Conservation (phyloP, 30 jellyfish, hydroid and myxozoan species). For the Sanderia malayensis region DNA sequence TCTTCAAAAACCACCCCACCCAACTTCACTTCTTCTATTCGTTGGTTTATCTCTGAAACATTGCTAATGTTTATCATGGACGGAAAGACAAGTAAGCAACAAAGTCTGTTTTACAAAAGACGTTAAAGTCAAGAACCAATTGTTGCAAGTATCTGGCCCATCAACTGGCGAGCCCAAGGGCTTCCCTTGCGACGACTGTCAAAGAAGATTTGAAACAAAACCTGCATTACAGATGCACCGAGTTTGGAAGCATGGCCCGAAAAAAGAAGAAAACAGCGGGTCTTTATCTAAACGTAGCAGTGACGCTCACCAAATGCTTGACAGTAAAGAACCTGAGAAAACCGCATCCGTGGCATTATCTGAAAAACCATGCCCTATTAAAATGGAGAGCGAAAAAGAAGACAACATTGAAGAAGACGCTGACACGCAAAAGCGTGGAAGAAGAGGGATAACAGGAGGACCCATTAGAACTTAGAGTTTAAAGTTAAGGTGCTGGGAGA, state of each 20-base stretch:
- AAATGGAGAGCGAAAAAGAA: background rate
- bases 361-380: background rate
- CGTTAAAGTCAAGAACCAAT: background rate
- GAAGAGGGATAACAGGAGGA: conserved; percentile 20
- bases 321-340: background rate
- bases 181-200: background rate
- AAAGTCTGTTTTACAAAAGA: background rate
- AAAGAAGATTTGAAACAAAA: background rate
- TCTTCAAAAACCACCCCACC: background rate
- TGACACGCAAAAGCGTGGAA: conserved; percentile 2
- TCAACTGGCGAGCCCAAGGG: background rate
- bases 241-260: background rate
- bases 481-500: conserved; percentile 12
- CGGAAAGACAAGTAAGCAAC: background rate
- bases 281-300: background rate
- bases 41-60: background rate
- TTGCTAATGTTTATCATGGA: background rate
- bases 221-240: background rate
- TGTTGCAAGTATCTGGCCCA: background rate
- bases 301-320: background rate
- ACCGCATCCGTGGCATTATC: background rate
- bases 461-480: background rate
- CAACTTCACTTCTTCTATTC: background rate
- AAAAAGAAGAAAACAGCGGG: background rate
- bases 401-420: background rate